Conservation (phyloP, 2,797 vertebrate genomes). For the Tiaroga cobitis region DNA sequence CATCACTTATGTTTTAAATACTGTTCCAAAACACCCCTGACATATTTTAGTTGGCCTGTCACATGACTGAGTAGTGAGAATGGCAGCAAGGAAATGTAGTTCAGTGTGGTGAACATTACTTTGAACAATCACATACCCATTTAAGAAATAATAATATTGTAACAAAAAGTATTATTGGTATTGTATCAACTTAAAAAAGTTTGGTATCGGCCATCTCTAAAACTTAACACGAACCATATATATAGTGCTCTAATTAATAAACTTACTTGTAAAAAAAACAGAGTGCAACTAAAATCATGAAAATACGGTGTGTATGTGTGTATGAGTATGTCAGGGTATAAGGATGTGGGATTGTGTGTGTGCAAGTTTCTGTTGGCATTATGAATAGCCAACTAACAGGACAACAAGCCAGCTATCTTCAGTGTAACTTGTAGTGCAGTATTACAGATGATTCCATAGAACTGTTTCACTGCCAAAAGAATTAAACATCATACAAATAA, state of each 20-base stretch:
- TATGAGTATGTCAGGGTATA: background rate
- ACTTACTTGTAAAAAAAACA: too few species aligned
- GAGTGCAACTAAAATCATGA: background rate
- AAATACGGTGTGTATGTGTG: background rate
- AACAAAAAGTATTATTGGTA: too few species aligned
- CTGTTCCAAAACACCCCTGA: background rate
- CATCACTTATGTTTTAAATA: background rate
- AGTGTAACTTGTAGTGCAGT: background rate
- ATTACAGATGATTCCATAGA: background rate
- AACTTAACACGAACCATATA: too few species aligned
- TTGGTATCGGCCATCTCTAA: too few species aligned
- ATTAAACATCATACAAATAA: constrained; percentile 38
- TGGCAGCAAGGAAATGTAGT: background rate
- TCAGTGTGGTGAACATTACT: background rate
- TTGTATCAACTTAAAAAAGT: too few species aligned
- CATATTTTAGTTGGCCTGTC: background rate
- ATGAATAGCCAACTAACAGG: background rate
- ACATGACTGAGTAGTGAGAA: background rate
- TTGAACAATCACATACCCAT: too few species aligned
- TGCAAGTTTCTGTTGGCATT: background rate
- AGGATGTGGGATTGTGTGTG: background rate
- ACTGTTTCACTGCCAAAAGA: background rate
- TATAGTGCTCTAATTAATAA: too few species aligned
- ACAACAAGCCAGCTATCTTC: background rate
- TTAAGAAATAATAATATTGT: too few species aligned